Evolutionary conservation across 92 coral and sea anemone genomes (phyloP).

Genomic region (Phenganax marumi): DNA sequence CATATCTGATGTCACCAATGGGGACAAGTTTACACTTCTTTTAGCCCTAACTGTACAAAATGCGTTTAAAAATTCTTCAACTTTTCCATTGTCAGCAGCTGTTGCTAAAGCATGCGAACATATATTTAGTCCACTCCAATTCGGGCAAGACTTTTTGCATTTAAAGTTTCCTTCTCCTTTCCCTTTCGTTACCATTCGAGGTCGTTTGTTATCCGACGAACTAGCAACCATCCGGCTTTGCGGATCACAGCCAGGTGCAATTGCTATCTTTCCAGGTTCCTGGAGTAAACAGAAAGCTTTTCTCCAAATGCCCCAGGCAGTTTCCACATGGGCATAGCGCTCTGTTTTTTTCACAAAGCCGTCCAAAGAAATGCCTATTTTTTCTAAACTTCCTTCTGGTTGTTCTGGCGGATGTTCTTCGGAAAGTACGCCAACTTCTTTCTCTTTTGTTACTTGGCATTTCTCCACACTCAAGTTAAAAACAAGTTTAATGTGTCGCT

Average conservation of each 20-base stretch:
- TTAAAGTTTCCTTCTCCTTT: slow-evolving; percentile 39
- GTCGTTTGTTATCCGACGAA: slow-evolving; percentile 34
- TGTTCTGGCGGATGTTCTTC: neutral
- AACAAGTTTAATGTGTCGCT: neutral
- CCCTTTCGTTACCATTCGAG: slow-evolving; percentile 50
- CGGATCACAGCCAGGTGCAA: slow-evolving; percentile 55
- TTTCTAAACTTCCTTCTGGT: neutral
- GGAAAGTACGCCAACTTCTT: too few species aligned
- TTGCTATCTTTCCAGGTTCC: slow-evolving; percentile 35
- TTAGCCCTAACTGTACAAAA: neutral
- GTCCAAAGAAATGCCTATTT: neutral
- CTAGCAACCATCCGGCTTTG: slow-evolving; percentile 51
- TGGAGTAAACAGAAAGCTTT: slow-evolving; percentile 45
- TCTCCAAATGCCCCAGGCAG: slow-evolving; percentile 43
- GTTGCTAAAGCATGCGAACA: slow-evolving; percentile 41
- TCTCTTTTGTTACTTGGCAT: too few species aligned
- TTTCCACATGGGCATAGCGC: slow-evolving; percentile 32
- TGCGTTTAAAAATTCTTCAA: slow-evolving; percentile 33
- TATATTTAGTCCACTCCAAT: slow-evolving; percentile 42
- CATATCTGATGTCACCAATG: slow-evolving; percentile 50
- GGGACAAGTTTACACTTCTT: slow-evolving; percentile 41
- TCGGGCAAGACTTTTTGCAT: slow-evolving; percentile 56
- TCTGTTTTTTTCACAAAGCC: slow-evolving; percentile 24
- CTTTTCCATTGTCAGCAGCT: slow-evolving; percentile 35
- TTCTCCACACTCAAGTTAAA: neutral